Evolutionary conservation across 2,888 invertebrate species (phyloP), one percentile per base, ranked within the genome.

Genomic region (Lithophane semibrunnea): DNA sequence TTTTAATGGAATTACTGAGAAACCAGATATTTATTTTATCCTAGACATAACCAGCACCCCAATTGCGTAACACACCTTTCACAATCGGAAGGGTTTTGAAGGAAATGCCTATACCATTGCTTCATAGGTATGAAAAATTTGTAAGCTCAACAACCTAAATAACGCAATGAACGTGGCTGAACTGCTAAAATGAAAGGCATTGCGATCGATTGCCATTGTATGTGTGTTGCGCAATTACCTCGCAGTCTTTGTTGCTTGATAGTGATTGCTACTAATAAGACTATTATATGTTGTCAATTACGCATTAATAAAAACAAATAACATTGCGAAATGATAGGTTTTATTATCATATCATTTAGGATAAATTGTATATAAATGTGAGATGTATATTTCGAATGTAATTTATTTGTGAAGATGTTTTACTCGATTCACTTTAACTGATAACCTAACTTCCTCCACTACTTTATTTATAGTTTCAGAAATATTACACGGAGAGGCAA

Each of bases 321-420:
- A 61, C 12, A 75, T 42, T 77, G 79, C 71, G 73, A 82, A 80
- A 75, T 77, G 2, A 60, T 77, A 74, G n/a, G 29, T 82, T 88
- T 86, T 83, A 80, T 75, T 83, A 85, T 79, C 79, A 77, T 72
- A 75, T 70, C 9, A 68, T 83, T 88, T 82, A 84, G 74, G 18
- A 69, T 77, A 81, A 83, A 80, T 76, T 77, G 81, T 86, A 84
- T 52, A 77, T 82, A 82, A 73, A 84, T 83, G 79, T 82, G 63
- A 81, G 63, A 76, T 67, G 42, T 83, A 82, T 75, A 75, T 87
- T 83, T 81, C 60, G 61, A 81, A 80, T n/a, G 60, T 71, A 79
- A 79, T 80, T 86, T 83, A 82, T 82, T 84, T 79, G 74, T 74
- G 73, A 86, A 70, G 13, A 80, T 67, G 69, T 75, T 79, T 79